Evolutionary conservation across 2,113 vertebrate species (phyloP), one percentile per base, ranked within the genome.

Genomic region (Spea bombifrons): DNA sequence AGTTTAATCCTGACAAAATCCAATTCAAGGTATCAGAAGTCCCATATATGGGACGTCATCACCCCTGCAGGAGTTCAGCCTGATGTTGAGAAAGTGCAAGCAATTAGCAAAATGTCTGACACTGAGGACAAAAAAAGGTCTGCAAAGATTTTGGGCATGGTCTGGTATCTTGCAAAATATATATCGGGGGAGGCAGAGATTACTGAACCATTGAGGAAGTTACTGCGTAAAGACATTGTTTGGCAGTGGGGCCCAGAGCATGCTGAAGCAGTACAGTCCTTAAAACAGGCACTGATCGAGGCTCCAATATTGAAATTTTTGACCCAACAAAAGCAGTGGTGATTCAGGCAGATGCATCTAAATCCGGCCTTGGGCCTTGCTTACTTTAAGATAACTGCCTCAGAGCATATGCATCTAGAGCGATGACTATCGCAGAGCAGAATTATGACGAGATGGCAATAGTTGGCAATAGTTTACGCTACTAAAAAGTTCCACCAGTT

Each of bases 361-460:
- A 61, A 61, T 10, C 9, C 1, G 57, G 13, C 57, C 57, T 61
- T 61, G 57, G 57, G 57, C 3, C 9, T 13, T 67, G 66, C 45
- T 47, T 15, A 44, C 30, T 43, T 44, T 6, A 44, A 44, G 8
- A 65, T 1, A 30, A 30, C 63, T 7, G n/a, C 6, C 63, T 3
- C 7, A 30, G 4, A 7, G 7, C 17, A 12, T 67, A 45, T 6
- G 8, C 65, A 44, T 67, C 65, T 43, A 67, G 44, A 66, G 65
- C 43, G 4, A 7, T 66, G 65, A 66, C 65, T 30, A 12, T 3
- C 6, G 9, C 65, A 7, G 43, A 66, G 30, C 65, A 67, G 50
- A 67, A 67, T 43, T 67, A 67, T 67, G 65, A 13, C 65, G 46
- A n/a, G n/a, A n/a, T n/a, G n/a, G n/a, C n/a, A n/a, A n/a, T n/a